Evolutionary conservation across 2,797 vertebrate genomes (phyloP).

Genomic region (Notamacropus eugenii): DNA sequence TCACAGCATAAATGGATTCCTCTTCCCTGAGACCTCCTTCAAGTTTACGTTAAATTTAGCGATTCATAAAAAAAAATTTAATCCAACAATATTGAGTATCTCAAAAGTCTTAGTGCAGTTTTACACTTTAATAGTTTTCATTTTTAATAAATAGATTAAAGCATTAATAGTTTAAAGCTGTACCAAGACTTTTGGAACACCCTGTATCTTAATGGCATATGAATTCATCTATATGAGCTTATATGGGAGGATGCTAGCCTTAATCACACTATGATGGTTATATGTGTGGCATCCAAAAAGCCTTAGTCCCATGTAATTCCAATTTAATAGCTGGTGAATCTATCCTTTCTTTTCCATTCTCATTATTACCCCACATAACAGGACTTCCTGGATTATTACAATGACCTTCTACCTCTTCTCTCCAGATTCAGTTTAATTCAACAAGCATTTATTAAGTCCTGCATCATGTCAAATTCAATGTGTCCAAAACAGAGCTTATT

Average conservation of each 20-base stretch:
- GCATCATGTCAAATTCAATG: background rate
- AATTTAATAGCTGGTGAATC: conserved; percentile 5
- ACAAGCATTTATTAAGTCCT: background rate
- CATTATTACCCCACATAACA: conserved; percentile 44
- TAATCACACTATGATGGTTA: conserved; percentile 46
- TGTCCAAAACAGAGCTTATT: background rate
- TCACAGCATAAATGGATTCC: background rate
- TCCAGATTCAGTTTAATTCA: background rate
- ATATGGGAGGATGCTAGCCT: conserved; percentile 28
- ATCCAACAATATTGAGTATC: background rate
- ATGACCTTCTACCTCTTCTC: background rate
- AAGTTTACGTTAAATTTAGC: background rate
- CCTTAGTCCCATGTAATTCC: conserved; percentile 1
- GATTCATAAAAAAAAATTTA: background rate
- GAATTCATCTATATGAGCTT: conserved; percentile 2
- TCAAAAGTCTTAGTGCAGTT: background rate
- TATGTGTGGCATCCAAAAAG: conserved; percentile 27
- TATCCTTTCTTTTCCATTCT: conserved; percentile 35
- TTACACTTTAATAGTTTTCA: background rate
- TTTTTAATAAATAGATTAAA: background rate
- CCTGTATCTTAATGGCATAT: conserved; percentile 51
- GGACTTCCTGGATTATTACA: background rate
- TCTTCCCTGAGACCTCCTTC: too few species aligned
- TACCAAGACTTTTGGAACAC: conserved; percentile 24
- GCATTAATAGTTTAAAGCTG: background rate